A percentile compares a stretch with the other conserved stretches of the same genome.
phyloP scores from a whole-genome alignment of 1,140 invertebrate genomes.

The Trichoplusia ni region DNA sequence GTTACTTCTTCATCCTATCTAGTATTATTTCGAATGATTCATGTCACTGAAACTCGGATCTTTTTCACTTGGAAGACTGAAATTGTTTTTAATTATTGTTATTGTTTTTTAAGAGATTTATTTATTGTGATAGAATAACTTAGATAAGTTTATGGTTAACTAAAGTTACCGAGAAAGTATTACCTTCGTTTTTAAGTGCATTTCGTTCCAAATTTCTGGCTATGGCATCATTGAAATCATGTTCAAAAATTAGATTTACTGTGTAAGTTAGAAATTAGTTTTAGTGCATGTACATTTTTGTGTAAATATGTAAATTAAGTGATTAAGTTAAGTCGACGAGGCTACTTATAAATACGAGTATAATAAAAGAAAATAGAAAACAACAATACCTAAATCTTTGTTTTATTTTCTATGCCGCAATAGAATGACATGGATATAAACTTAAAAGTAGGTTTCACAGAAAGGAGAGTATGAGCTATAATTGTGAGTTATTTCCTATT shows the following conservation, averaged over 20 bases:
- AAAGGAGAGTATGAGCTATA: no score
- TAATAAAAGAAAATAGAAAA: slow-evolving; percentile 47
- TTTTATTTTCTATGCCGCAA: slow-evolving; percentile 55
- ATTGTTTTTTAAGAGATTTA: slow-evolving; percentile 72
- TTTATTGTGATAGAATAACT: slow-evolving; percentile 74
- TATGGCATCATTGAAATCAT: slow-evolving; percentile 56
- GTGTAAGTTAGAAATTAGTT: background rate
- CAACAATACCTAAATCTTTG: slow-evolving; percentile 39
- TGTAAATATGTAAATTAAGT: slow-evolving; percentile 46
- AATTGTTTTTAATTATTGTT: slow-evolving; percentile 68
- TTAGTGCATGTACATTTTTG: slow-evolving; percentile 34
- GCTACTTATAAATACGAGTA: slow-evolving; percentile 53
- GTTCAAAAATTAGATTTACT: slow-evolving; percentile 40
- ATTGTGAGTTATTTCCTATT: no score
- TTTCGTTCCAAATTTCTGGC: slow-evolving; percentile 62
- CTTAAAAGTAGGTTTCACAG: no score
- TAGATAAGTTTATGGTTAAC: slow-evolving; percentile 63
- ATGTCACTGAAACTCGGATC: slow-evolving; percentile 36
- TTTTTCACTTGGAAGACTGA: slow-evolving; percentile 71
- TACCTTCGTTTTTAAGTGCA: slow-evolving; percentile 62
- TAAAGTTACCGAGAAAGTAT: slow-evolving; percentile 80
- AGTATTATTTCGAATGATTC: background rate
- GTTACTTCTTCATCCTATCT: slow-evolving; percentile 19
- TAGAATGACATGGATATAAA: no score
- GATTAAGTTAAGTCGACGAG: slow-evolving; percentile 52